phyloP scores from a whole-genome alignment of 64 coral and sea anemone species.

The Pocillopora damicornis region DNA sequence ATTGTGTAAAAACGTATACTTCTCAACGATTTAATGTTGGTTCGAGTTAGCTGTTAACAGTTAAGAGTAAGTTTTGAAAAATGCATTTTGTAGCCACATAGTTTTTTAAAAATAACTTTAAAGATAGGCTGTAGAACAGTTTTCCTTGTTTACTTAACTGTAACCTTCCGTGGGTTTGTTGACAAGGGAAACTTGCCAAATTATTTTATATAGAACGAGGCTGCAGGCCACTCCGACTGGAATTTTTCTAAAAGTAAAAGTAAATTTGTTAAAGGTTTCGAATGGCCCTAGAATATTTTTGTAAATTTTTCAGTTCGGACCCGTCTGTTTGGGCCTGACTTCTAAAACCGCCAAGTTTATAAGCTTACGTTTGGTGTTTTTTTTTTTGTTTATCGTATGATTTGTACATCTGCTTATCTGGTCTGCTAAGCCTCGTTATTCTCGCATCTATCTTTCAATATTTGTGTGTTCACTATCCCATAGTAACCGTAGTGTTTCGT shows the following conservation, averaged over 20 bases:
- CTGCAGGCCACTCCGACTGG: conserved; percentile 30
- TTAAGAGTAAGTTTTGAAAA: conserved; percentile 44
- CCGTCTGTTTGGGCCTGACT: neutral
- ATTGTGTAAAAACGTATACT: conserved; percentile 8
- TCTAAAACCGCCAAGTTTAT: conserved; percentile 18
- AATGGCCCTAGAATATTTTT: conserved; percentile 43
- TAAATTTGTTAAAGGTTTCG: conserved; percentile 38
- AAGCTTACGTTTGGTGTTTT: conserved; percentile 27
- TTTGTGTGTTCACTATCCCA: neutral
- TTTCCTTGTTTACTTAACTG: neutral
- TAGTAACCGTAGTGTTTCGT: neutral
- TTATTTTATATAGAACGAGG: conserved; percentile 56
- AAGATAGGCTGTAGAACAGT: conserved; percentile 21
- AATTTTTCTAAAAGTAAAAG: conserved; percentile 43
- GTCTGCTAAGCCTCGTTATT: conserved; percentile 28
- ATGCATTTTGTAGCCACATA: conserved; percentile 42
- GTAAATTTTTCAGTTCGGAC: conserved; percentile 33
- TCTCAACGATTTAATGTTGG: conserved; percentile 16
- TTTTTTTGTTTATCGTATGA: conserved; percentile 31
- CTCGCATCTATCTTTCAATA: neutral
- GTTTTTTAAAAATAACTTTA: conserved; percentile 43
- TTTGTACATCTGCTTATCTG: conserved; percentile 27
- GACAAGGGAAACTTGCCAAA: conserved; percentile 26
- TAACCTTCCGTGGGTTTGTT: neutral
- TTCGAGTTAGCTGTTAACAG: conserved; percentile 17